Conservation (phyloP, 1,140 invertebrate species). For the Diachasma alloeum region DNA sequence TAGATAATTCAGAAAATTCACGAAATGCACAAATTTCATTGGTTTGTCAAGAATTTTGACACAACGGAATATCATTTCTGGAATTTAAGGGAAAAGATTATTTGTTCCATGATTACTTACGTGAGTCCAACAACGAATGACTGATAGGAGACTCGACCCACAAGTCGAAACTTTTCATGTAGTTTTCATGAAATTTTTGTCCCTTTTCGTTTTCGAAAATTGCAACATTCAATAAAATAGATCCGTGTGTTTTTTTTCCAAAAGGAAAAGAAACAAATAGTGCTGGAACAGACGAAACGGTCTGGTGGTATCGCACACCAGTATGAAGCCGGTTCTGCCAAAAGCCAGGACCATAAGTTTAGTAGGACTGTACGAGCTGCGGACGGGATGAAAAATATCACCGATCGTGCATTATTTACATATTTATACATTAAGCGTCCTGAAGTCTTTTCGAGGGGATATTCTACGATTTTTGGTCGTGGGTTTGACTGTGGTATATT, state of each 20-base stretch:
- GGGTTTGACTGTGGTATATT: neutral
- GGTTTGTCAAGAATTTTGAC: no score
- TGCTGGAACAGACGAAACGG: neutral
- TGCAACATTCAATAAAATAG: slow-evolving; percentile 17
- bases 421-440: slow-evolving; percentile 59
- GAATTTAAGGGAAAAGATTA: no score
- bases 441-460: slow-evolving; percentile 24
- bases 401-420: slow-evolving; percentile 56
- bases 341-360: slow-evolving; percentile 54
- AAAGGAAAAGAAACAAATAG: slow-evolving; percentile 19
- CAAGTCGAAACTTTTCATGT: no score
- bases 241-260: neutral
- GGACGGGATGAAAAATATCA: slow-evolving; percentile 53
- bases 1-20: no score
- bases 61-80: no score
- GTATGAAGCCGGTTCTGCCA: slow-evolving; percentile 36
- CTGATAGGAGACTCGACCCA: no score
- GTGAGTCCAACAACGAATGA: no score
- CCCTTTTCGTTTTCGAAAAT: no score
- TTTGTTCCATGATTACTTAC: no score
- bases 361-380: slow-evolving; percentile 46
- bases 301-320: slow-evolving; percentile 19
- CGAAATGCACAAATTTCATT: no score
- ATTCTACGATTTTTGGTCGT: slow-evolving; percentile 16
- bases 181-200: no score